Evolutionary conservation across 2,888 invertebrate species (phyloP).

Genomic region (Mythimna lalbum): DNA sequence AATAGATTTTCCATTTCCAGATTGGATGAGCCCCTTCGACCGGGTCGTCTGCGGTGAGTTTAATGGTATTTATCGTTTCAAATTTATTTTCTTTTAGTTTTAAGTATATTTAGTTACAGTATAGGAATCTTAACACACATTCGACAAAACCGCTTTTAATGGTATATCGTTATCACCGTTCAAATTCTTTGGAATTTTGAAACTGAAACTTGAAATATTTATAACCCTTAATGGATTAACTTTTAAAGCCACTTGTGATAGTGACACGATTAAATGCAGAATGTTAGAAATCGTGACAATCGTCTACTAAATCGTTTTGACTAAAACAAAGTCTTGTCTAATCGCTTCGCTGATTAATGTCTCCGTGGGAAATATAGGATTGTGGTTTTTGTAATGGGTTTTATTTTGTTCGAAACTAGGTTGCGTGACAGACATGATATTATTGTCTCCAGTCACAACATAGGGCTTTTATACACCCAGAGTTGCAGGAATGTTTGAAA

Average conservation of each 20-base stretch:
- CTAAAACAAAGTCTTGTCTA: conserved; percentile 35
- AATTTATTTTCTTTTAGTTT: conserved; percentile 91
- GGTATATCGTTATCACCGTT: conserved; percentile 18
- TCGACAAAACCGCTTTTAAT: conserved; percentile 63
- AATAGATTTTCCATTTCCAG: conserved; percentile 93
- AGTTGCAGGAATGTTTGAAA: too few relatives aligned
- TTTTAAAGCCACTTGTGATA: conserved; percentile 51
- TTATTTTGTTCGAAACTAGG: conserved; percentile 27
- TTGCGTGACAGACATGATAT: conserved; percentile 30
- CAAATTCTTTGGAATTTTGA: conserved; percentile 41
- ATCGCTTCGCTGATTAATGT: conserved; percentile 32
- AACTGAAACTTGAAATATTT: conserved; percentile 53
- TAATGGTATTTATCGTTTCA: conserved; percentile 94
- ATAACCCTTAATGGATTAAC: conserved; percentile 39
- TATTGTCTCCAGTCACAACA: conserved; percentile 22
- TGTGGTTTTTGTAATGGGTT: conserved; percentile 16
- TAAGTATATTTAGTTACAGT: conserved; percentile 81
- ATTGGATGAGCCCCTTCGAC: conserved; percentile 99
- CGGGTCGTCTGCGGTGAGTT: conserved; percentile 98
- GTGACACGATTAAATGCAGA: conserved; percentile 47
- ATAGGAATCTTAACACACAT: conserved; percentile 66
- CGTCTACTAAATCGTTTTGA: conserved; percentile 30
- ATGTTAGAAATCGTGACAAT: conserved; percentile 45
- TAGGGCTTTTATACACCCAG: background rate
- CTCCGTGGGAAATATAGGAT: conserved; percentile 4